Percentiles rank a stretch among this genome's conserved stretches.
Evolutionary conservation across 2,888 invertebrate species (phyloP).

Genomic region (Oscheius sp.): DNA sequence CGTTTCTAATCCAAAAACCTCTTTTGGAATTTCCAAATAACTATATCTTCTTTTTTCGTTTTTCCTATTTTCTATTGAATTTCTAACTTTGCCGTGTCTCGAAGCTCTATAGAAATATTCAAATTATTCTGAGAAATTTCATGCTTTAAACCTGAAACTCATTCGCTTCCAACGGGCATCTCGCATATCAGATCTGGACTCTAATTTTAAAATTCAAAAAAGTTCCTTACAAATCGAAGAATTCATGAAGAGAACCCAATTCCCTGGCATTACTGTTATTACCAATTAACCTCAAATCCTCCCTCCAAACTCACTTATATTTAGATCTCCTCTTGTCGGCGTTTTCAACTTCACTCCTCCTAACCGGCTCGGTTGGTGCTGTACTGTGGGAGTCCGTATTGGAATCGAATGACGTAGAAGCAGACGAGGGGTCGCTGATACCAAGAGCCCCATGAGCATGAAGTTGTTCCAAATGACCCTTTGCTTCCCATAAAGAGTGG

Average conservation of each 20-base stretch:
- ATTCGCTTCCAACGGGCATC: constrained; percentile 17
- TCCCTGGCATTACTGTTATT: not conserved
- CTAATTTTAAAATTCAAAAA: not conserved
- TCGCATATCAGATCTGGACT: not conserved
- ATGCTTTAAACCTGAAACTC: constrained; percentile 20
- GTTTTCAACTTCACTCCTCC: constrained; percentile 21
- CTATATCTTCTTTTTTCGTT: not conserved
- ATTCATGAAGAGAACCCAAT: not conserved
- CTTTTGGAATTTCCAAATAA: not conserved
- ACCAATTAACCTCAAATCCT: not conserved
- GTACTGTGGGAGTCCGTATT: constrained; percentile 46
- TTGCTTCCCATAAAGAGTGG: constrained; percentile 51
- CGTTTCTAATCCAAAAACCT: not conserved
- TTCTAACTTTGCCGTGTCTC: not conserved
- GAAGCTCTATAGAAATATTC: constrained; percentile 6
- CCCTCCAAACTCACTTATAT: constrained; percentile 50
- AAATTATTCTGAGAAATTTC: not conserved
- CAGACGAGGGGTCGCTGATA: constrained; percentile 52
- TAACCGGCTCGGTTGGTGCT: constrained; percentile 29
- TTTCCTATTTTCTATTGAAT: not conserved
- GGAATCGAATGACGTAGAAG: constrained; percentile 54
- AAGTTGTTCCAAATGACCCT: constrained; percentile 52
- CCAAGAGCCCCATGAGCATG: constrained; percentile 48
- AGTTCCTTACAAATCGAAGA: not conserved
- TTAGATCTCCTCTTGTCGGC: constrained; percentile 44